Evolutionary conservation across 2,113 vertebrate species (phyloP).

Genomic region (Melierax canorus): DNA sequence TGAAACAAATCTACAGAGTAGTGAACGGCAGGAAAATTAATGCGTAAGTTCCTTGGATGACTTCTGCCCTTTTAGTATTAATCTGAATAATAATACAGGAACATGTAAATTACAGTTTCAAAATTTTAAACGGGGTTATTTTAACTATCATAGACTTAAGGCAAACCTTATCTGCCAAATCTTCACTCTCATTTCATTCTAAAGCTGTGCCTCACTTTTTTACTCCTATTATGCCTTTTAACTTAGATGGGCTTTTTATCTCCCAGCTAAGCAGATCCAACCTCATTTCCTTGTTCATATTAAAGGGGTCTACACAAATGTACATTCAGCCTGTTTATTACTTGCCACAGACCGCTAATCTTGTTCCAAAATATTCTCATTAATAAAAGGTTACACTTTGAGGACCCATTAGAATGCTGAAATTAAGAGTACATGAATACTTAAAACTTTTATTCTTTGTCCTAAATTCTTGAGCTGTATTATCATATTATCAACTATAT

Average conservation of each 20-base stretch:
- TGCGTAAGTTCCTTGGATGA: conserved; percentile 8
- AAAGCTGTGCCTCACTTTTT: conserved; percentile 9
- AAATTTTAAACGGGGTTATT: conserved; percentile 57
- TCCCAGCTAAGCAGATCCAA: conserved; percentile 31
- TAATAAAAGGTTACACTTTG: not conserved
- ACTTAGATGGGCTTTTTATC: conserved; percentile 40
- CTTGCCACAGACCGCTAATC: not conserved
- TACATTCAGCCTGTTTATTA: not conserved
- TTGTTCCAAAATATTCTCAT: conserved; percentile 4
- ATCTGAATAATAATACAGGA: conserved; percentile 73
- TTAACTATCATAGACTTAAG: conserved; percentile 45
- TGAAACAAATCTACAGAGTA: conserved; percentile 40
- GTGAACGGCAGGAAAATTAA: conserved; percentile 54
- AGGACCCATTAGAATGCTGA: not conserved
- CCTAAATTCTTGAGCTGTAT: not conserved
- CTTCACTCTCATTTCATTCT: conserved; percentile 8
- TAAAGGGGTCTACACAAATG: not conserved
- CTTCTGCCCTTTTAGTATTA: conserved; percentile 60
- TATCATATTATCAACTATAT: not conserved
- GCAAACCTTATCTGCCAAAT: conserved; percentile 23
- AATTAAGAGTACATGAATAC: not conserved
- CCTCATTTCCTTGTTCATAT: not conserved
- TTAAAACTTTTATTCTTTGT: not conserved
- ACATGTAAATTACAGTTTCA: conserved; percentile 64
- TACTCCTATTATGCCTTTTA: conserved; percentile 2